Percentiles rank a stretch among this genome's conserved stretches.
phyloP scores from a whole-genome alignment of 2,797 vertebrate species.

The Chanos chanos region DNA sequence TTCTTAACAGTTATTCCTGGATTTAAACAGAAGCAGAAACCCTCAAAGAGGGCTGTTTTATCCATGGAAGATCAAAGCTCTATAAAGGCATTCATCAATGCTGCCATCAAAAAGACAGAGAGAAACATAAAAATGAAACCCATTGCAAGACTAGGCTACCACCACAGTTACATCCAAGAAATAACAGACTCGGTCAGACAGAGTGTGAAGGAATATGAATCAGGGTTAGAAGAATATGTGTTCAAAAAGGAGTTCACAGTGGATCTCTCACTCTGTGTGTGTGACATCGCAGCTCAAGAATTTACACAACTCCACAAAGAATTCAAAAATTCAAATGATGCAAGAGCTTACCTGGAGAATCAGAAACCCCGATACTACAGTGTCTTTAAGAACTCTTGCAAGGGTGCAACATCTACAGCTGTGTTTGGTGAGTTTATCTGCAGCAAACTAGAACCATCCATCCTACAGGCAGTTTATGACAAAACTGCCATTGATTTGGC shows the following conservation, averaged over 20 bases:
- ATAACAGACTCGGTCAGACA: no score
- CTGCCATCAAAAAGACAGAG: no score
- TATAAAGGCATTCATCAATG: no score
- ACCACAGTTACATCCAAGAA: no score
- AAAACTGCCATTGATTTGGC: conserved; percentile 42
- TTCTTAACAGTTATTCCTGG: no score
- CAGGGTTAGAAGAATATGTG: no score
- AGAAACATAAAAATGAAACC: no score
- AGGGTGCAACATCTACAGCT: conserved; percentile 51
- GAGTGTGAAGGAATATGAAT: no score
- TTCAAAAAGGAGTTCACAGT: no score
- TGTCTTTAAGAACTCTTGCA: conserved; percentile 58
- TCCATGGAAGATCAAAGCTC: no score
- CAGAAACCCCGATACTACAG: conserved; percentile 58
- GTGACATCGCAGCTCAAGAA: conserved; percentile 12
- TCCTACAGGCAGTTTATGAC: conserved; percentile 13
- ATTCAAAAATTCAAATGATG: conserved; percentile 51
- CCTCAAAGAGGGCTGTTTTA: no score
- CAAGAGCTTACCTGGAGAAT: conserved; percentile 40
- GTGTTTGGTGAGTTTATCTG: conserved; percentile 51
- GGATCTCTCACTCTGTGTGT: conserved; percentile 37
- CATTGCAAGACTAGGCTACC: no score
- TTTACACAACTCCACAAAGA: conserved; percentile 32
- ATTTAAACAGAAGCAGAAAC: conserved; percentile 13
- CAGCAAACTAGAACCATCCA: conserved; percentile 45